Evolutionary conservation across 2,888 invertebrate species (phyloP).

Genomic region (Acronicta alni): DNA sequence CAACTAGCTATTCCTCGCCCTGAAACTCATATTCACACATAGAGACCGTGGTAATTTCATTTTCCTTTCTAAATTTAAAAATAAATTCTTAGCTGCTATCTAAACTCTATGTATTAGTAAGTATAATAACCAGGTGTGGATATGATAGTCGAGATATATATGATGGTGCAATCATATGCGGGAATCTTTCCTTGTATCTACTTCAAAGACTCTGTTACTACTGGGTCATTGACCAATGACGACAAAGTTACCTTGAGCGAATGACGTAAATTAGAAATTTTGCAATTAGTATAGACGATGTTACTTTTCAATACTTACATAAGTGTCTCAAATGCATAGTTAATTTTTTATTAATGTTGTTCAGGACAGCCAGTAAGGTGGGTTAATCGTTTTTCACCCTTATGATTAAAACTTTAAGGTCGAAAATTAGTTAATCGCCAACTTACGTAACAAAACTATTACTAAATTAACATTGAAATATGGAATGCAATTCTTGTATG

Average conservation of each 20-base stretch:
- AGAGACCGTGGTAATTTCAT: no score
- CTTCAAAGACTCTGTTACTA: background rate
- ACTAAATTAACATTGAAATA: background rate
- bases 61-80: no score
- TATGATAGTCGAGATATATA: no score
- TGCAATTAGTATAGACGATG: background rate
- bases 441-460: background rate
- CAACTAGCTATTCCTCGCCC: no score
- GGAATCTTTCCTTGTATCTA: background rate
- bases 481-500: background rate
- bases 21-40: no score
- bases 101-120: no score
- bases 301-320: background rate
- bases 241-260: background rate
- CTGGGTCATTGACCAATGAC: background rate
- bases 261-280: constrained; percentile 1
- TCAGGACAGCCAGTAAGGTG: background rate
- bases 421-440: background rate
- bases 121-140: no score
- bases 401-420: background rate
- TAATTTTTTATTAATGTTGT: no score
- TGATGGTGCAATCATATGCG: no score
- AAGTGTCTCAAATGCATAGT: background rate
- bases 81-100: no score
- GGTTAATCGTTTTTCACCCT: background rate